Base-by-base conservation (phyloP, 2,797 vertebrate species). In the Lerista edwardsae region DNA sequence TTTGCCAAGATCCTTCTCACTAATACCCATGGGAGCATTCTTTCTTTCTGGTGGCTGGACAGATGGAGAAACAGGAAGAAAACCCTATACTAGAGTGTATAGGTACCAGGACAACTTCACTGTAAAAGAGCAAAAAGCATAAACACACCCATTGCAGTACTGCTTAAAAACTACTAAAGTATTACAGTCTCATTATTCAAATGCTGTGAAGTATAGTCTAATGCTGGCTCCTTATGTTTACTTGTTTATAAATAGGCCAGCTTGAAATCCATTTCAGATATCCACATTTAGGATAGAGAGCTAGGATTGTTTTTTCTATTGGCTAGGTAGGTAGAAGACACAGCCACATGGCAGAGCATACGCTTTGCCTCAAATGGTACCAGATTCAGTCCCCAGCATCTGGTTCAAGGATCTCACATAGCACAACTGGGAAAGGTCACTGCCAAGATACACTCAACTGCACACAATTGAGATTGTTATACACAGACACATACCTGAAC, bases 401-500 rank as follows among this genome's bases (percentile, higher is more conserved):
- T 51, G 14, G 47, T 10, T 51, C 47, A 51, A 12, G 4, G 55
- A 57, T 57, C 55, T 57, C 55, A 57, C 6, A 5, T 6, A 61
- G 59, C 15, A 61, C 21, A 6, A 5, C 3, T 25, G 21, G 19
- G 59, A 61, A 61, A 61, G 59, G 59, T 29, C 69, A 39, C 21
- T 27, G 23, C 69, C 36, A 9, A 55, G 51, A 55, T 44, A 61
- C 6, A 25, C 21, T 59, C 57, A 64, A 39, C 25, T 27, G 57
- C 36, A 36, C 81, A 7, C 14, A 86, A 84, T 78, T 84, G 9
- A 41, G 0, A 64, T 1, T n/a, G 57, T 65, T 89, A 21, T 76
- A 4, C 64, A 84, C 1, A 82, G 80, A 91, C 85, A 86, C 96
- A 65, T 90, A 99, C 98, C 98, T 99, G 98, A 82, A 99, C 97